These are phyloP conservation scores for Heterodera carotae DNA, from an alignment of 1,140 invertebrate genomes.

Conservation along the genomic window DNA sequence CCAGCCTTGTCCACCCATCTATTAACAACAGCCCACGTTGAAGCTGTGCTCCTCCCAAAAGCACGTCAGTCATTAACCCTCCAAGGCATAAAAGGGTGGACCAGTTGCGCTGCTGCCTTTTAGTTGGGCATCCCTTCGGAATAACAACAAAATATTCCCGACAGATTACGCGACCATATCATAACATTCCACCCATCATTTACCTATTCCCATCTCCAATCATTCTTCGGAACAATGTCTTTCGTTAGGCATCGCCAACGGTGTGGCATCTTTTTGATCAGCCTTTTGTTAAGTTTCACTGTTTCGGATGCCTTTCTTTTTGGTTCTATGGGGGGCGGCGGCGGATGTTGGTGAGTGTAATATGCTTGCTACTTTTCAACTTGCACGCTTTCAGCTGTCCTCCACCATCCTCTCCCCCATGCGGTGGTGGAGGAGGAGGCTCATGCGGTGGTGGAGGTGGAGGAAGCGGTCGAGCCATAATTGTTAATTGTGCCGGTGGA, in stretches of 20 bases:
- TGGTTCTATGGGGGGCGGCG: not conserved
- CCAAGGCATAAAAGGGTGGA: conserved; percentile 14
- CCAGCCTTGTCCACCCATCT: not conserved
- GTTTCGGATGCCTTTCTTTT: conserved; percentile 9
- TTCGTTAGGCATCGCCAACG: not conserved
- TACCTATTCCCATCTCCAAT: not conserved
- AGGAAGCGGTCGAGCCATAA: not conserved
- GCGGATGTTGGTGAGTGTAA: not conserved
- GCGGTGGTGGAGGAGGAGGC: not conserved
- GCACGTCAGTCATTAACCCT: not conserved
- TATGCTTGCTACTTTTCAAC: not conserved
- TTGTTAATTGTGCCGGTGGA: conserved; percentile 4
- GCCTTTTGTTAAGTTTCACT: not conserved
- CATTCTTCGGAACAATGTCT: conserved; percentile 5
- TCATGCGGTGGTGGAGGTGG: not conserved
- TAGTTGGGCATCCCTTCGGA: not conserved
- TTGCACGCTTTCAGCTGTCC: conserved; percentile 1
- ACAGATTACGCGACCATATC: not conserved
- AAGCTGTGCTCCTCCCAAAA: not conserved
- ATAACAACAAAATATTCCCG: not conserved
- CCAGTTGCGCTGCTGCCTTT: conserved; percentile 17
- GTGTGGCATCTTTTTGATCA: not conserved
- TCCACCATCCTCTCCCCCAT: not conserved
- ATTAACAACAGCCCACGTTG: not conserved
- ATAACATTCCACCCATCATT: not conserved